Evolutionary conservation across 2,797 vertebrate species (phyloP), one percentile per base, ranked within the genome.

Genomic region (Oreochromis mossambicus): DNA sequence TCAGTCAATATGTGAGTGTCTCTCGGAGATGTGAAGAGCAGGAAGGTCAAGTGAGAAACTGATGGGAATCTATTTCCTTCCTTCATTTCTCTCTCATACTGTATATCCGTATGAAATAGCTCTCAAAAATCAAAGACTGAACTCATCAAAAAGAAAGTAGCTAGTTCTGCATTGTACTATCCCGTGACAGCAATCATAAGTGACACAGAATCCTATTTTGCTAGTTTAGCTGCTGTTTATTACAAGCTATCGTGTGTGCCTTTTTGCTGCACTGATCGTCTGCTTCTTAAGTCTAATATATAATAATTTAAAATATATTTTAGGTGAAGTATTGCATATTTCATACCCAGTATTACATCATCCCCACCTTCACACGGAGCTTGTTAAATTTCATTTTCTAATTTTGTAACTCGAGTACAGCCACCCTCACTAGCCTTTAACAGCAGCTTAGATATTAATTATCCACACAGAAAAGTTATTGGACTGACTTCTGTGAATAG

Each of bases 401-500:
- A 92, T 89, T 90, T 82, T 90, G 77, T 70, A 88, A 24, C 80
- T 83, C 66, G 54, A 81, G 68, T 82, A 70, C 48, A 77, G 36
- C 75, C 38, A 7, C 26, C 19, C 55, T 91, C 77, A 46, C 79
- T n/a, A 77, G 81, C 56, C 61, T 54, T 50, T 54, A 77, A 5
- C 36, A 34, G 82, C 78, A 50, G 81, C 85, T 88, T 86, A 87
- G 80, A 90, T 91, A 89, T 81, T 88, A 92, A 93, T 93, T 88
- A 92, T 83, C 73, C 87, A 80, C 85, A 84, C 34, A 78, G 80
- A 88, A 88, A 90, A 81, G 86, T 88, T 92, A 92, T 92, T 91
- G 84, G 82, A 91, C 83, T 7, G 76, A 77, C 70, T 77, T 83
- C 79, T 83, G 56, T 21, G 86, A 84, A 83, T 32, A 77, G 56